phyloP scores from a whole-genome alignment of 2,888 invertebrate species.

The Acholoe squamosa region DNA sequence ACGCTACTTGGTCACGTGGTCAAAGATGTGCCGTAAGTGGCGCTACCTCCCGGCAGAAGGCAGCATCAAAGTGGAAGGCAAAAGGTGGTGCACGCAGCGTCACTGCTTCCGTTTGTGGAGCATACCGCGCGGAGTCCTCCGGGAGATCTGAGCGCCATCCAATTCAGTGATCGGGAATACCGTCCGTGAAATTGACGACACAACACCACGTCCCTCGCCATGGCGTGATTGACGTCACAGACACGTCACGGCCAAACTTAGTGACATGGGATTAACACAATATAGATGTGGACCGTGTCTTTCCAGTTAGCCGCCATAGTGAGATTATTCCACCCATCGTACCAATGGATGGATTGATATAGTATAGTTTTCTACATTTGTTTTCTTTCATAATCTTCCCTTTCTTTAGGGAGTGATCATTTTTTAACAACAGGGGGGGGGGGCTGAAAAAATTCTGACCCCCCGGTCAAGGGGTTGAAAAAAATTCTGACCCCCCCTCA shows the following conservation, averaged over 20 bases:
- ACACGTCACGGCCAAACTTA: background rate
- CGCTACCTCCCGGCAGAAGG: background rate
- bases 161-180: background rate
- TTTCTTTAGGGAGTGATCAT: too few species aligned
- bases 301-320: too few species aligned
- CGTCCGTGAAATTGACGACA: background rate
- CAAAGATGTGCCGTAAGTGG: background rate
- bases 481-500: too few species aligned
- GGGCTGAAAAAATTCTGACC: too few species aligned
- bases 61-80: slow-evolving; percentile 10
- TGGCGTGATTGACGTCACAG: slow-evolving; percentile 2
- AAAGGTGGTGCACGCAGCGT: background rate
- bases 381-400: too few species aligned
- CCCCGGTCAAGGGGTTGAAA: too few species aligned
- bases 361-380: too few species aligned
- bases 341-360: too few species aligned
- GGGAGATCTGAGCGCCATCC: background rate
- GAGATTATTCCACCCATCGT: too few species aligned
- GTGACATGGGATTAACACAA: too few species aligned
- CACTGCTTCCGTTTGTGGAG: background rate
- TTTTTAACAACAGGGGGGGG: too few species aligned
- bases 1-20: background rate
- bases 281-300: too few species aligned
- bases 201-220: background rate
- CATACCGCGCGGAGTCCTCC: background rate